Conservation (phyloP, 2,113 vertebrate genomes). For the Ciconia stormi region DNA sequence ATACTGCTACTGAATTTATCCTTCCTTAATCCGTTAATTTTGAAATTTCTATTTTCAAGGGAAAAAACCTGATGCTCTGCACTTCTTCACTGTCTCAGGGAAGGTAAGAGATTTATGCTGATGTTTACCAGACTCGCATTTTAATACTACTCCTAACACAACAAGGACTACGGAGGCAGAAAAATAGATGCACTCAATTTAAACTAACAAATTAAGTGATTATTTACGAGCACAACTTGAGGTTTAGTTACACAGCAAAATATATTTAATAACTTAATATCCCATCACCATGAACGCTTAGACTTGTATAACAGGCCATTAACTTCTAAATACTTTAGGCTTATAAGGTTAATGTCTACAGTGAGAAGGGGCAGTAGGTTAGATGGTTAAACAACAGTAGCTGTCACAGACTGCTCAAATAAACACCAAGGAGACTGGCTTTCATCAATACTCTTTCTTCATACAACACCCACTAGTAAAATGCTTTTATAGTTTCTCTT, state of each 20-base stretch:
- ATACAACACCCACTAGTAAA: background rate
- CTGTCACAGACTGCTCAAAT: background rate
- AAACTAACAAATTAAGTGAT: constrained; percentile 41
- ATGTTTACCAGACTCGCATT: background rate
- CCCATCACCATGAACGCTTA: constrained; percentile 55
- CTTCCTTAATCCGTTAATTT: constrained; percentile 57
- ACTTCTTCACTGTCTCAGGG: background rate
- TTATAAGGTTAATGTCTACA: constrained; percentile 62
- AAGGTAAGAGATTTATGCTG: constrained; percentile 21
- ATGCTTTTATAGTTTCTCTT: background rate
- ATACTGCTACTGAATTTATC: constrained; percentile 15
- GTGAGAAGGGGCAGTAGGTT: constrained; percentile 7
- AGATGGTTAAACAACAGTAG: constrained; percentile 49
- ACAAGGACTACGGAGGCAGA: background rate
- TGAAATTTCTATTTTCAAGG: constrained; percentile 41
- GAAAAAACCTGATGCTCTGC: background rate
- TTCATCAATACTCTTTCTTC: background rate
- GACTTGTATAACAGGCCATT: constrained; percentile 71
- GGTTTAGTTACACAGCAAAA: constrained; percentile 64
- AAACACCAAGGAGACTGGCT: background rate
- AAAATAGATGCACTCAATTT: constrained; percentile 56
- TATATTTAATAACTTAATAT: constrained; percentile 72
- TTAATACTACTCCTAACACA: constrained; percentile 2
- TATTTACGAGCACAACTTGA: constrained; percentile 52
- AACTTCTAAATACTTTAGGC: constrained; percentile 61